Conservation (phyloP, 2,113 vertebrate species). For the Hydrolagus affinis region DNA sequence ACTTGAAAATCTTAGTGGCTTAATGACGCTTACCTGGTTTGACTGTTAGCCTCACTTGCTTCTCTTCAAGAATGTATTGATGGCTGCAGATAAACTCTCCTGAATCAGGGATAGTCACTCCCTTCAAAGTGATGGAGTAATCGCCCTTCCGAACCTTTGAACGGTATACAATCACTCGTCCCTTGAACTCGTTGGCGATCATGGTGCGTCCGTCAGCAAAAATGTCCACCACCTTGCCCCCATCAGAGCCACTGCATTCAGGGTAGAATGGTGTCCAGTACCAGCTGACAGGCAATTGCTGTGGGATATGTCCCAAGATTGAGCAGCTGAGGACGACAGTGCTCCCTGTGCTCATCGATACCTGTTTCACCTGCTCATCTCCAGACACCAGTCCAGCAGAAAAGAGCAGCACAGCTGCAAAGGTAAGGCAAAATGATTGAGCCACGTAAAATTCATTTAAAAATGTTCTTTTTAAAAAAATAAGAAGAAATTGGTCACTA, state of each 20-base stretch:
- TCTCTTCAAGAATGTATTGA: neutral
- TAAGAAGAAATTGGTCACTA: no score
- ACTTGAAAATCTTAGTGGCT: no score
- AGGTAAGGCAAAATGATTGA: neutral
- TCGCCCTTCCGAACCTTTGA: constrained; percentile 19
- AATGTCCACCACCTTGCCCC: constrained; percentile 19
- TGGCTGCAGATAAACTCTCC: constrained; percentile 19
- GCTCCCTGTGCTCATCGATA: neutral
- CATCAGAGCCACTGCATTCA: constrained; percentile 4
- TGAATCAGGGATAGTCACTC: neutral
- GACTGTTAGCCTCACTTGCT: neutral
- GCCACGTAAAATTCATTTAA: neutral
- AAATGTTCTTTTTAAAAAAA: no score
- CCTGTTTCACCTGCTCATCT: neutral
- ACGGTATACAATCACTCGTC: constrained; percentile 12
- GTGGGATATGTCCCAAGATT: neutral
- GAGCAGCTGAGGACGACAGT: neutral
- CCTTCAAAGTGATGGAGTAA: constrained; percentile 11
- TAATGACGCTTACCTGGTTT: constrained; percentile 2
- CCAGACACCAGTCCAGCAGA: neutral
- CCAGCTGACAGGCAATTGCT: constrained; percentile 15
- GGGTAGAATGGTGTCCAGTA: constrained; percentile 15
- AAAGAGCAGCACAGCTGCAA: constrained; percentile 2
- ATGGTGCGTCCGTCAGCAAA: constrained; percentile 3
- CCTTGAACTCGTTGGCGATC: neutral